phyloP scores from a whole-genome alignment of 2,113 vertebrate species.

The Galemys pyrenaicus region DNA sequence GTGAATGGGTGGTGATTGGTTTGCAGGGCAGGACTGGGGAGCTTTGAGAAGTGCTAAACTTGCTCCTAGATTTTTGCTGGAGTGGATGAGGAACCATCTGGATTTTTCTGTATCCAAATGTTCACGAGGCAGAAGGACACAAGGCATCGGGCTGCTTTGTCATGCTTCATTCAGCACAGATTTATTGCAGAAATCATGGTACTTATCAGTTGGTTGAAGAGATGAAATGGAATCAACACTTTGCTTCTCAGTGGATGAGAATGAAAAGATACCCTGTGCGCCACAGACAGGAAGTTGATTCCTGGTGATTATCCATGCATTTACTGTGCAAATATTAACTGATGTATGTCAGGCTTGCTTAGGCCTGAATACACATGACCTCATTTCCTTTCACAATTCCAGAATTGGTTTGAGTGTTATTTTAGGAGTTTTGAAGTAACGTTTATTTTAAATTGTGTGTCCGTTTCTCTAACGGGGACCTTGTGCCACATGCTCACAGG shows the following conservation, averaged over 20 bases:
- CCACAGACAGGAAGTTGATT: neutral
- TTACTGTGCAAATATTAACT: neutral
- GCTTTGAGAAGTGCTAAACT: constrained; percentile 2
- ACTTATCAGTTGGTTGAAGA: neutral
- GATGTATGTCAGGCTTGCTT: neutral
- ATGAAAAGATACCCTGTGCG: neutral
- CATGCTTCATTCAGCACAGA: neutral
- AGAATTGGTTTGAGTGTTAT: neutral
- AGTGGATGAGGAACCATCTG: neutral
- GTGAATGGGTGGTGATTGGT: constrained; percentile 24
- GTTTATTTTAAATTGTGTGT: neutral
- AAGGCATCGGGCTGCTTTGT: neutral
- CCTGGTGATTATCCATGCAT: neutral
- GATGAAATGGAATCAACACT: neutral
- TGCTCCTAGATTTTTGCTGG: constrained; percentile 44
- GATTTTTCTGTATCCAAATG: neutral
- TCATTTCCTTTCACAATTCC: neutral
- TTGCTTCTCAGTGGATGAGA: neutral
- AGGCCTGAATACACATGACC: neutral
- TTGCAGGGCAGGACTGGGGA: neutral
- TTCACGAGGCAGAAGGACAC: neutral
- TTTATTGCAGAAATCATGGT: neutral
- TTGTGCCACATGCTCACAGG: neutral
- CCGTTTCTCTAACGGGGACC: neutral
- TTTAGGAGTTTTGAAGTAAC: neutral